Conservation (phyloP, 2,113 vertebrate genomes). For the Clupea harengus region DNA sequence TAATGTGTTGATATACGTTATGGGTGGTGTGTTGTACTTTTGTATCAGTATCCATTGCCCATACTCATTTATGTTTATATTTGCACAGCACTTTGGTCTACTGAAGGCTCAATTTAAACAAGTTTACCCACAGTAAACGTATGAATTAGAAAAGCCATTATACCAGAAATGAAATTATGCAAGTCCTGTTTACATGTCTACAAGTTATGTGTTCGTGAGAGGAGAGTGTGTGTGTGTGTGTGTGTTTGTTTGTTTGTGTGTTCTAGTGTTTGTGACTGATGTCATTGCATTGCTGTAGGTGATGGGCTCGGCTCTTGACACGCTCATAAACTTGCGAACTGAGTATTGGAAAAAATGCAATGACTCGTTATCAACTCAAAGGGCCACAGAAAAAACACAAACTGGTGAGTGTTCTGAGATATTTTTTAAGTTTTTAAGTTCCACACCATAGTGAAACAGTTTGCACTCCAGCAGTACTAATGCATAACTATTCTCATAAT, state of each 20-base stretch:
- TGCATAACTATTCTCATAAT: too few species aligned
- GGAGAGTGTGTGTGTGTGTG: constrained; percentile 22
- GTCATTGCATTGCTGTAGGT: constrained; percentile 61
- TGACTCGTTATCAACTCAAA: constrained; percentile 63
- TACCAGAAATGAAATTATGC: neutral
- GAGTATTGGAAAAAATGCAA: constrained; percentile 84
- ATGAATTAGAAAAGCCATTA: neutral
- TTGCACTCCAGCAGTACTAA: neutral
- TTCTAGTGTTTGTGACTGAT: neutral
- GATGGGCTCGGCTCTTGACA: constrained; percentile 77
- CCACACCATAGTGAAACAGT: neutral
- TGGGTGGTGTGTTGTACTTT: neutral
- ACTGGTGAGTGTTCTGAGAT: constrained; percentile 66
- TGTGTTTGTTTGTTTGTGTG: constrained; percentile 12
- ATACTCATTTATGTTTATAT: neutral
- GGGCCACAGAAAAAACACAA: constrained; percentile 29
- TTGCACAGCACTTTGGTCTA: neutral
- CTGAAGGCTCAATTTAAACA: neutral
- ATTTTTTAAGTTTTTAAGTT: neutral
- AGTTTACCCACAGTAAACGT: neutral
- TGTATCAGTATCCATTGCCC: neutral
- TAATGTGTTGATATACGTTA: neutral
- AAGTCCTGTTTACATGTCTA: neutral
- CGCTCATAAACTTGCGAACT: constrained; percentile 75
- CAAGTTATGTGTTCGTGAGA: neutral